Conservation (phyloP, 2,113 vertebrate genomes). For the Haplotaxodon microlepis region DNA sequence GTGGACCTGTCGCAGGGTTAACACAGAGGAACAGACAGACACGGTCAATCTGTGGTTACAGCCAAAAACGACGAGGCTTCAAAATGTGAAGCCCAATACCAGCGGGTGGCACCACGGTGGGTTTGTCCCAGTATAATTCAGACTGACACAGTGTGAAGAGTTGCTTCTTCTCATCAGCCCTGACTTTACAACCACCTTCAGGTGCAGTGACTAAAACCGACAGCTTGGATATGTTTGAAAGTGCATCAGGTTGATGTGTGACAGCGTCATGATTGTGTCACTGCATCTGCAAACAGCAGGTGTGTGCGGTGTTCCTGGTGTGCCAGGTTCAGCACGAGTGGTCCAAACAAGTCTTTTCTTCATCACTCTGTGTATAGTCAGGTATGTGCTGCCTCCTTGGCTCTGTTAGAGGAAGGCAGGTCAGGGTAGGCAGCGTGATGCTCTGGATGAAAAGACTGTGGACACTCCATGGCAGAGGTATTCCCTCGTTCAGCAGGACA, state of each 20-base stretch:
- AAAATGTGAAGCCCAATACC: neutral
- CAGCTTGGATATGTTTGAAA: neutral
- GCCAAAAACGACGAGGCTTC: neutral
- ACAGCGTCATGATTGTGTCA: neutral
- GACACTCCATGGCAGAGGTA: rapidly evolving
- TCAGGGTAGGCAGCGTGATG: neutral
- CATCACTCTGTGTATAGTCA: neutral
- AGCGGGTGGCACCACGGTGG: neutral
- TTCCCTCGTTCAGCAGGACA: neutral
- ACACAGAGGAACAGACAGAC: neutral
- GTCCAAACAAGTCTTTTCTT: rapidly evolving
- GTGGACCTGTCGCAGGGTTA: neutral
- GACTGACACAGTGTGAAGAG: neutral
- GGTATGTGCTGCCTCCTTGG: neutral
- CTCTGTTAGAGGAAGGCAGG: neutral
- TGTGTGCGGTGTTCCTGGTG: neutral
- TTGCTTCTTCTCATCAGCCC: rapidly evolving
- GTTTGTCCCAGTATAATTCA: neutral
- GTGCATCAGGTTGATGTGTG: neutral
- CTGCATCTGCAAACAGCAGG: neutral
- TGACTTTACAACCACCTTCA: rapidly evolving
- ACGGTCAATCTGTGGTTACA: neutral
- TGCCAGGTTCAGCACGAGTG: neutral
- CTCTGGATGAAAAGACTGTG: neutral
- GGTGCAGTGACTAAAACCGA: neutral